Percentiles rank a stretch among this genome's conserved stretches.
These are phyloP conservation scores for Phaenicophaeus curvirostris DNA, from an alignment of 2,797 vertebrate genomes.

Conservation along the genomic window DNA sequence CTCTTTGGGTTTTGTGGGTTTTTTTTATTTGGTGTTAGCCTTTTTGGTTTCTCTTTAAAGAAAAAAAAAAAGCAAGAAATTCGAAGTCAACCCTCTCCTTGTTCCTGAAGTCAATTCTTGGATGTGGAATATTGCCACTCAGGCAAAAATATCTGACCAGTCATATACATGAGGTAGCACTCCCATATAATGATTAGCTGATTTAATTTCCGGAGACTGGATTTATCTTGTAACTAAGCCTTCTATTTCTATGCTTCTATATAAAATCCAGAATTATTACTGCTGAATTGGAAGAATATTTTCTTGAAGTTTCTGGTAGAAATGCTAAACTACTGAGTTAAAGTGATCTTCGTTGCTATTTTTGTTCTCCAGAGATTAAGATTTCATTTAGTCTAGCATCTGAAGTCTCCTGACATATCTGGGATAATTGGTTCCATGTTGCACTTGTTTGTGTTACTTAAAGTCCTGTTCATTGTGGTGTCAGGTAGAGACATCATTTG, in stretches of 20 bases:
- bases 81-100: not conserved
- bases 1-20: no score
- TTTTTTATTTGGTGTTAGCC: not conserved
- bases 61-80: not conserved
- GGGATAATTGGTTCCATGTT: slow-evolving; percentile 22
- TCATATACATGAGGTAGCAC: not conserved
- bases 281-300: not conserved
- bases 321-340: not conserved
- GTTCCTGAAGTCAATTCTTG: not conserved
- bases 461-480: not conserved
- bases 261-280: not conserved
- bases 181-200: not conserved
- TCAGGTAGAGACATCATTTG: not conserved
- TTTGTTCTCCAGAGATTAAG: not conserved
- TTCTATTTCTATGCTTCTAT: not conserved
- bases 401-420: not conserved
- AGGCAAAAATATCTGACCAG: not conserved
- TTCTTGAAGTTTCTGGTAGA: not conserved
- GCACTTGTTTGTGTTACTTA: not conserved
- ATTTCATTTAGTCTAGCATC: not conserved
- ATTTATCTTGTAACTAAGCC: not conserved
- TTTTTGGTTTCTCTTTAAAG: not conserved
- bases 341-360: not conserved
- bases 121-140: not conserved
- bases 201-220: not conserved